Base-by-base conservation (phyloP, 2,113 vertebrate genomes). In the Orcinus orca region DNA sequence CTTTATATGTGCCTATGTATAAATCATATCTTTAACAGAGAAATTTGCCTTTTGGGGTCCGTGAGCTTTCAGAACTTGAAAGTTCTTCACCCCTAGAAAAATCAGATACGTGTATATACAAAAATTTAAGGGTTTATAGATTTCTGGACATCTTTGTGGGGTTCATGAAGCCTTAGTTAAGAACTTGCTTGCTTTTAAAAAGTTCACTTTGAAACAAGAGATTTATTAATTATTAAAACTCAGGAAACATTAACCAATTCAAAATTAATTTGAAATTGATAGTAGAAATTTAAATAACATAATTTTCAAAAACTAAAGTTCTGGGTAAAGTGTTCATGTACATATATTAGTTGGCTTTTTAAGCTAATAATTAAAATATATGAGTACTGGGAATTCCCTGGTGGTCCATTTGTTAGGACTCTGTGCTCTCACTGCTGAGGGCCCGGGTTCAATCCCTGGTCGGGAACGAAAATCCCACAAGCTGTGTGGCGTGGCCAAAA, bases 271-370 rank as follows among this genome's bases (percentile, higher is more conserved):
- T 95, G 70, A 92, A 73, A 63, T 62, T 26, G 11, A 44, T 76
- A 71, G 47, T 87, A 89, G 14, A 79, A 73, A 65, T 92, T 95
- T 87, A 70, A 95, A 76, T 80, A 55, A 11, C 8, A 26, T 77
- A 82, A 62, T 9, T 90, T 96, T 92, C 82, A 62, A 96, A 73
- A 70, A 33, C 68, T 84, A 44, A 77, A 88, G 26, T 77, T 96
- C 3, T 77, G 74, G 31, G 41, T 76, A 84, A 95, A 96, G 44
- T 1, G n/a, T 93, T 80, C 12, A 85, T 41, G 71, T 63, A 26
- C 29, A 70, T 96, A 74, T 44, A 87, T 31, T 93, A 93, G 62
- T 93, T 82, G n/a, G 23, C 18, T 58, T 85, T 95, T 96, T 93
- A 80, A 76, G 44, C 62, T 90, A 63, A 73, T 90, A 79, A 68